phyloP scores from a whole-genome alignment of 2,797 vertebrate species.

The Peromyscus attwateri region DNA sequence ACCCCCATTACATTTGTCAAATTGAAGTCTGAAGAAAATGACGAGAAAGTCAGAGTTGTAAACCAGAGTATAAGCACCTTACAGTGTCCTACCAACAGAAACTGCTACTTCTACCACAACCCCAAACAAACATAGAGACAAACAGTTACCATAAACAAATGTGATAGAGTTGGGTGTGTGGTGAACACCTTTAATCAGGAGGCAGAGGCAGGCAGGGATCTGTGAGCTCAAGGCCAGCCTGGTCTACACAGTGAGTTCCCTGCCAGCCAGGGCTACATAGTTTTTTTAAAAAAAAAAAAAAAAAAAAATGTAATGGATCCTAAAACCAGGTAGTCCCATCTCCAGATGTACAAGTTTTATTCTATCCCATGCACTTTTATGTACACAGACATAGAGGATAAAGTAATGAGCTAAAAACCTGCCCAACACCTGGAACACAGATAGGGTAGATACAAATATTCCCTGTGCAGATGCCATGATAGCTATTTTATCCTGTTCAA shows the following conservation, averaged over 20 bases:
- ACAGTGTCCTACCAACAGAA: background rate
- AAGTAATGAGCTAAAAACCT: constrained; percentile 20
- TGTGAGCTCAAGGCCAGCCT: background rate
- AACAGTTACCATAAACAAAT: background rate
- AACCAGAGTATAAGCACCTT: background rate
- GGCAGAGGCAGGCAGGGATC: background rate
- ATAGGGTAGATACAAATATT: background rate
- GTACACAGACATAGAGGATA: background rate
- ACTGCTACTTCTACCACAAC: background rate
- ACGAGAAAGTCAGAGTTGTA: background rate
- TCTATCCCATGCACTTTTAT: background rate
- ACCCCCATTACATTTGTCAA: background rate
- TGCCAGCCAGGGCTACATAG: background rate
- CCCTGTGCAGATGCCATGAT: background rate
- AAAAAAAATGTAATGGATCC: background rate
- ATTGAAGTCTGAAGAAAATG: constrained; percentile 12
- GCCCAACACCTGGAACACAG: background rate
- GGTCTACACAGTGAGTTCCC: background rate
- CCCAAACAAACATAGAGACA: background rate
- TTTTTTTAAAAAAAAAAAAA: background rate
- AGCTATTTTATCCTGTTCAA: background rate
- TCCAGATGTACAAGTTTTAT: background rate
- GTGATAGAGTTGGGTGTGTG: background rate
- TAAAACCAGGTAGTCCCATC: background rate
- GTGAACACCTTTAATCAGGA: background rate